Evolutionary conservation across 2,797 vertebrate genomes (phyloP).

Genomic region (Periophthalmus magnuspinnatus): DNA sequence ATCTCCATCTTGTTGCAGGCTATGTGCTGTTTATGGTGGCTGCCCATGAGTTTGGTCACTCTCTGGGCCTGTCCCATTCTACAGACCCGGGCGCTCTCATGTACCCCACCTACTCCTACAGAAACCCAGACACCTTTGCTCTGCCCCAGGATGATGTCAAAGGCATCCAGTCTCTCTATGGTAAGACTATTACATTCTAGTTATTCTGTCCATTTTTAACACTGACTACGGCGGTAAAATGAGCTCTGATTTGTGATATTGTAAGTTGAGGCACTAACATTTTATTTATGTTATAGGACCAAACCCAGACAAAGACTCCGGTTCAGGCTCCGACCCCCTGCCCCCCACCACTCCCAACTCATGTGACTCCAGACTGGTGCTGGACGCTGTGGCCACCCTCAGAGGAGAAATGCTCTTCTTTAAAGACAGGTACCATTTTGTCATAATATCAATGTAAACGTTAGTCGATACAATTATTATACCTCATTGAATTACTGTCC

Average conservation of each 20-base stretch:
- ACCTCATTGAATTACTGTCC: no score
- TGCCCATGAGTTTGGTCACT: conserved; percentile 80
- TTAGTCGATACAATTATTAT: no score
- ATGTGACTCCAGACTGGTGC: conserved; percentile 77
- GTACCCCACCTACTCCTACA: conserved; percentile 67
- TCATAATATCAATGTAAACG: not conserved
- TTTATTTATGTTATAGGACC: conserved; percentile 62
- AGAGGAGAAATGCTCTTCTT: conserved; percentile 84
- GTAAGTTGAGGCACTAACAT: not conserved
- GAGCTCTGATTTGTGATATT: no score
- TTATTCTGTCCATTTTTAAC: no score
- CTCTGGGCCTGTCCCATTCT: conserved; percentile 75
- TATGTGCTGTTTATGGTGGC: conserved; percentile 75
- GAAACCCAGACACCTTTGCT: conserved; percentile 60
- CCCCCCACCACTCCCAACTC: conserved; percentile 66
- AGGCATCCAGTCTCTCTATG: conserved; percentile 76
- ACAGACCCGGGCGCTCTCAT: conserved; percentile 69
- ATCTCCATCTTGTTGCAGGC: conserved; percentile 46
- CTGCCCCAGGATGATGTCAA: conserved; percentile 69
- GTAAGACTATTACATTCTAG: conserved; percentile 34
- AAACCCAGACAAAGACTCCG: conserved; percentile 37
- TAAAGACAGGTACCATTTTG: conserved; percentile 81
- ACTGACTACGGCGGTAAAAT: no score
- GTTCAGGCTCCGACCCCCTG: conserved; percentile 44
- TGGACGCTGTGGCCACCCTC: conserved; percentile 82